A percentile compares a stretch with the other conserved stretches of the same genome.
Conservation (phyloP, 2,888 invertebrate genomes). For the Catocala nupta region DNA sequence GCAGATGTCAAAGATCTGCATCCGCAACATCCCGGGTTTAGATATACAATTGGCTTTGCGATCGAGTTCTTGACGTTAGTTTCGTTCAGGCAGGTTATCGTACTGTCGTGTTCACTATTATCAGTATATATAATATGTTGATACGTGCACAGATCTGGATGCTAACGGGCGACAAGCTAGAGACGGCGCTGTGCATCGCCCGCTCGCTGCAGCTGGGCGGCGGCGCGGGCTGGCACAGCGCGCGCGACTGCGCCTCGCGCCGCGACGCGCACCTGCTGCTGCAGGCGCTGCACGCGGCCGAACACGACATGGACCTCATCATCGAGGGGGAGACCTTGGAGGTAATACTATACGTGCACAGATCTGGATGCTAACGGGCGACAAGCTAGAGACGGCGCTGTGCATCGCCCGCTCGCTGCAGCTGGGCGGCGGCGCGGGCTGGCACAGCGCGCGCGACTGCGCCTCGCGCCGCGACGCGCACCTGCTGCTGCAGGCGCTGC, state of each 20-base stretch:
- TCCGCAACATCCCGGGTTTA: too few species aligned
- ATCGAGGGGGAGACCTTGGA: slow-evolving; percentile 82
- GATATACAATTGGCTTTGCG: too few species aligned
- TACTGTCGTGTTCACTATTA: too few species aligned
- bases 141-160: slow-evolving; percentile 92
- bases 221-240: slow-evolving; percentile 63
- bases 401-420: slow-evolving; percentile 99
- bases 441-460: slow-evolving; percentile 66
- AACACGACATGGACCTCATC: slow-evolving; percentile 69
- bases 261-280: slow-evolving; percentile 71
- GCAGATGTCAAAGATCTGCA: too few species aligned
- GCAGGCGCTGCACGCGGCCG: slow-evolving; percentile 52
- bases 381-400: slow-evolving; percentile 98
- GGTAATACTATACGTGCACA: slow-evolving; percentile 72
- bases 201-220: slow-evolving; percentile 95
- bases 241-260: slow-evolving; percentile 61
- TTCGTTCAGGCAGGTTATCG: too few species aligned
- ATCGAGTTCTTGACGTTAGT: too few species aligned
- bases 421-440: slow-evolving; percentile 82
- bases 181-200: slow-evolving; percentile 99
- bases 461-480: slow-evolving; percentile 65
- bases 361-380: slow-evolving; percentile 98
- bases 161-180: slow-evolving; percentile 97
- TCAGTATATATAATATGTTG: too few species aligned
- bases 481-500: slow-evolving; percentile 63